Conservation (phyloP, 2,113 vertebrate genomes). For the Pseudolaguvia tuberculata region DNA sequence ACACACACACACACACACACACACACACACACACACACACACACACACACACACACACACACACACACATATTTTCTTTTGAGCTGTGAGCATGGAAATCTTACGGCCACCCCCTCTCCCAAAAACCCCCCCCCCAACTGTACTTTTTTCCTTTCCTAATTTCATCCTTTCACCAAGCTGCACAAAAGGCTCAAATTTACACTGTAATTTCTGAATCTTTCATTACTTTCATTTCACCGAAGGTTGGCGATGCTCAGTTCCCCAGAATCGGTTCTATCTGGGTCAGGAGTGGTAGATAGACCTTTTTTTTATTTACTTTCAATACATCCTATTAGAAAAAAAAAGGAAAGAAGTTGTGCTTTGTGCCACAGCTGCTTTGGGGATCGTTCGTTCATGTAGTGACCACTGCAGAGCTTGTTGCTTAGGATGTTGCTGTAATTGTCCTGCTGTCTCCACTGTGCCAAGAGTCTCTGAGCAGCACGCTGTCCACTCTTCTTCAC, state of each 20-base stretch:
- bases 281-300: slow-evolving; percentile 37
- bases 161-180: too few species aligned
- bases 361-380: background rate
- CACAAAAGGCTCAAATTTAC: slow-evolving; percentile 58
- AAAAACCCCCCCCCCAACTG: too few species aligned
- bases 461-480: slow-evolving; percentile 42
- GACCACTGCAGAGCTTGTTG: slow-evolving; percentile 40
- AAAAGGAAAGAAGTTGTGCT: background rate
- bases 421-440: slow-evolving; percentile 32
- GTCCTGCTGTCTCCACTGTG: slow-evolving; percentile 35
- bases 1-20: too few species aligned
- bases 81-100: too few species aligned
- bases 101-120: slow-evolving; percentile 58
- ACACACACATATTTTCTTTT: too few species aligned
- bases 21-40: too few species aligned
- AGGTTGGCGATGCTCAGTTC: too few species aligned
- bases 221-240: slow-evolving; percentile 57
- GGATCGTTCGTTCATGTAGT: slow-evolving; percentile 11
- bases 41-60: too few species aligned
- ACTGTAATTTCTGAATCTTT: slow-evolving; percentile 62
- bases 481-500: slow-evolving; percentile 47
- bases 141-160: too few species aligned
- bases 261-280: slow-evolving; percentile 45
- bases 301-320: background rate
- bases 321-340: background rate